Base-by-base conservation (phyloP, 2,113 vertebrate species). In the Steatornis caripensis region DNA sequence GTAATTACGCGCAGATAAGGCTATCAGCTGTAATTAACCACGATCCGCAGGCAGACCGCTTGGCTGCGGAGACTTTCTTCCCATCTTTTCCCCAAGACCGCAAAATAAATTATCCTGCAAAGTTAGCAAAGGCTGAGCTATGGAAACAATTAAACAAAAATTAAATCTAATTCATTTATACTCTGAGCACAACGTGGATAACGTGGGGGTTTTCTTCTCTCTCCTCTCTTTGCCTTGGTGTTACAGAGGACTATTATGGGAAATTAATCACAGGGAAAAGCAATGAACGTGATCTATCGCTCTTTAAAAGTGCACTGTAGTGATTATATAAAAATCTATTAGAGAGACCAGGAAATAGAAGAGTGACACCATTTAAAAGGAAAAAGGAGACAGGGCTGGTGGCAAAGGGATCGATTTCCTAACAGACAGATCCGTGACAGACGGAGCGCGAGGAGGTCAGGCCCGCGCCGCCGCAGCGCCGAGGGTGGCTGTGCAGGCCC, bases 81-180 rank as follows among this genome's bases (percentile, higher is more conserved):
- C 96, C 93, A 62, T 62, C 94, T 88, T 89, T 89, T 96, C 93
- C 97, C 97, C 89, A 43, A 91, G 98, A 97, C 97, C 95, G 98
- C 96, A 97, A 98, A 98, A 99, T 98, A 98, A 98, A 99, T 99
- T 98, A 98, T 97, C 98, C 98, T 97, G 98, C 96, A 98, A 98
- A 98, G 98, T 97, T 97, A 96, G 97, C 97, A 93, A 96, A 97
- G 97, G 97, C 96, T 99, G 98, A 99, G 98, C 98, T 98, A 98
- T 98, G 98, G 98, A 98, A 98, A 99, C 98, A 99, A 99, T 99
- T 99, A 99, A 98, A 98, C 97, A 98, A 98, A 98, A 99, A 98
- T 99, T 98, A 98, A 98, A 98, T 98, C 98, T 98, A 98, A 99
- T 98, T 98, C 98, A 98, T 98, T 98, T 98, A 97, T 97, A 97